phyloP scores from a whole-genome alignment of 2,113 vertebrate genomes.

The Chelonoidis abingdonii region DNA sequence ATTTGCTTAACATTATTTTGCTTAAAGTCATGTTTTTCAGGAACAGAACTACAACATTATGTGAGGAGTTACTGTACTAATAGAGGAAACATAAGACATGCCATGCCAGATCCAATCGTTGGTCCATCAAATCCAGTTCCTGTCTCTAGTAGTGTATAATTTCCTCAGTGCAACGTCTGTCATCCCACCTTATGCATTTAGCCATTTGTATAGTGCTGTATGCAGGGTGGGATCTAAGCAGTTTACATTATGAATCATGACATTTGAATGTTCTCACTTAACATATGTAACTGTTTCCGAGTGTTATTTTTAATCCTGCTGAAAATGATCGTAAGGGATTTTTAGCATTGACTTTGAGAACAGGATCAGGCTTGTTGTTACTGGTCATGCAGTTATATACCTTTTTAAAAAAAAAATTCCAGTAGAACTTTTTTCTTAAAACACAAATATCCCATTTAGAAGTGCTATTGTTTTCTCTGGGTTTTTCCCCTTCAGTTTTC shows the following conservation, averaged over 20 bases:
- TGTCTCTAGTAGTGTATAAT: neutral
- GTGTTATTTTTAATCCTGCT: neutral
- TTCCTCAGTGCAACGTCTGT: neutral
- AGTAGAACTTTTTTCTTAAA: neutral
- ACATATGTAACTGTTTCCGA: neutral
- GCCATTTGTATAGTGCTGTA: accelerated
- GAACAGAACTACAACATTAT: too few relatives aligned
- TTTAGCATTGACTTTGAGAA: neutral
- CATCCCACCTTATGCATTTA: neutral
- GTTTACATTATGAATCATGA: neutral
- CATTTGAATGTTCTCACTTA: neutral
- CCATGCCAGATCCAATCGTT: neutral
- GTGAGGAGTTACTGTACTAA: too few relatives aligned
- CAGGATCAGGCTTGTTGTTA: neutral
- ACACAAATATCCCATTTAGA: neutral
- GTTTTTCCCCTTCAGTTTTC: neutral
- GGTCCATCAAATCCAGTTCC: neutral
- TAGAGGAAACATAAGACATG: neutral
- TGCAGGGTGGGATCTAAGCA: neutral
- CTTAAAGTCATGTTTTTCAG: too few relatives aligned
- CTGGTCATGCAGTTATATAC: neutral
- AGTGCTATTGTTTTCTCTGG: neutral
- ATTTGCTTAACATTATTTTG: too few relatives aligned
- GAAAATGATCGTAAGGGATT: neutral
- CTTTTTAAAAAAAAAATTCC: too few relatives aligned